Base-by-base conservation (phyloP, 2,113 vertebrate genomes). In the Psammodynastes pulverulentus region DNA sequence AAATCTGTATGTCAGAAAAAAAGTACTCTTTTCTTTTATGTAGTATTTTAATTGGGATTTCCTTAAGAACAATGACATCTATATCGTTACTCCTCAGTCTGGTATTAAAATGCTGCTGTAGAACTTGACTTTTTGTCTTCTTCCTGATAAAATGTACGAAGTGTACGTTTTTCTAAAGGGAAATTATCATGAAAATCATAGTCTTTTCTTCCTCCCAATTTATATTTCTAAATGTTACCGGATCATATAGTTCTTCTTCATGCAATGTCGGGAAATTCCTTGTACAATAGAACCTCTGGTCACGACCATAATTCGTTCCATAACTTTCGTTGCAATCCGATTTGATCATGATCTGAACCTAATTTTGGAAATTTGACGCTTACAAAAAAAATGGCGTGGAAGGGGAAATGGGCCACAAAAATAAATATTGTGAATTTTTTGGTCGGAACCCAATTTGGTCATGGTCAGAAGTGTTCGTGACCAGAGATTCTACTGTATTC, bases 151-250 rank as follows among this genome's bases (percentile, higher is more conserved):
- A 62, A 1, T 29, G 56, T 29, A 62, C 9, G 29, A 29, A 62
- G 26, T 29, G 56, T 62, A 29, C 9, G 29, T 62, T 95, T 96
- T 96, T 95, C 92, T 96, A 96, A 96, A 95, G 92, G 89, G 79
- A 87, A 26, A 91, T 4, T 93, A 39, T 34, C 93, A 79, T 89
- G 8, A 62, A 94, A 93, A 92, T 0, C 54, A 15, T 2, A 54
- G 58, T 8, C 17, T 0, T 4, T 85, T 94, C 24, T 84, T 48
- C 43, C 29, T 93, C 92, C 94, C 89, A 3, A 45, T 90, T 90
- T 54, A 29, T 45, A 24, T 85, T 54, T 45, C 9, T 52, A 84
- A 17, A 52, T 24, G 26, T 52, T 53, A 89, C 56, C n/a, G 24
- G 49, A 84, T 54, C 13, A 84, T 5, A 67, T 46, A 19, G 15